Percentiles rank a stretch among this genome's conserved stretches.
These are phyloP conservation scores for Bovichtus variegatus DNA, from an alignment of 2,797 vertebrate genomes.

Conservation along the genomic window DNA sequence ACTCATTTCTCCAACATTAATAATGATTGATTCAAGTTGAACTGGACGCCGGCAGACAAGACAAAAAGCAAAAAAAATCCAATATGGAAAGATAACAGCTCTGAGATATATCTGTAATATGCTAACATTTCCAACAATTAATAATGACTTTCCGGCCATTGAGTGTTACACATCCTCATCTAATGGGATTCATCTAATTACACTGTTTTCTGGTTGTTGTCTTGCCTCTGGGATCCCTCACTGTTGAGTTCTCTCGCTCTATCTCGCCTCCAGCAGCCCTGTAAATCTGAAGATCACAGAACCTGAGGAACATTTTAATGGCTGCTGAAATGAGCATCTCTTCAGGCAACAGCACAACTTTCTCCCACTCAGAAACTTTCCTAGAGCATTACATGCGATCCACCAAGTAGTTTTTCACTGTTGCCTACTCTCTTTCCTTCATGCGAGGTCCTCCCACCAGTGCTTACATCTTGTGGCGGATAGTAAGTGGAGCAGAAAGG, in stretches of 20 bases:
- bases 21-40: not conserved
- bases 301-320: conserved; percentile 76
- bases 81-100: conserved; percentile 15
- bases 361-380: conserved; percentile 76
- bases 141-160: conserved; percentile 53
- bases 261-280: conserved; percentile 65
- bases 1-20: not conserved
- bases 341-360: conserved; percentile 73
- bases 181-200: conserved; percentile 74
- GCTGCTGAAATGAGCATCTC: conserved; percentile 73
- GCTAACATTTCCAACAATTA: conserved; percentile 38
- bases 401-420: conserved; percentile 44
- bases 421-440: conserved; percentile 53
- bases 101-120: conserved; percentile 12
- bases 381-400: conserved; percentile 53
- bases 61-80: conserved; percentile 15
- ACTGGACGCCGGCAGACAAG: not conserved
- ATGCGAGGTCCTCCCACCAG: conserved; percentile 42
- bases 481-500: conserved; percentile 48
- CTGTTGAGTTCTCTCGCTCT: conserved; percentile 53
- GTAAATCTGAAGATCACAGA: conserved; percentile 73
- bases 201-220: conserved; percentile 66
- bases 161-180: conserved; percentile 62
- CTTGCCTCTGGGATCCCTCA: conserved; percentile 67
- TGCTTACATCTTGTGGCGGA: conserved; percentile 42